Percentiles rank a stretch among this genome's conserved stretches.
Evolutionary conservation across 1,140 invertebrate species (phyloP).

Genomic region (Akabosia matsudoensis): DNA sequence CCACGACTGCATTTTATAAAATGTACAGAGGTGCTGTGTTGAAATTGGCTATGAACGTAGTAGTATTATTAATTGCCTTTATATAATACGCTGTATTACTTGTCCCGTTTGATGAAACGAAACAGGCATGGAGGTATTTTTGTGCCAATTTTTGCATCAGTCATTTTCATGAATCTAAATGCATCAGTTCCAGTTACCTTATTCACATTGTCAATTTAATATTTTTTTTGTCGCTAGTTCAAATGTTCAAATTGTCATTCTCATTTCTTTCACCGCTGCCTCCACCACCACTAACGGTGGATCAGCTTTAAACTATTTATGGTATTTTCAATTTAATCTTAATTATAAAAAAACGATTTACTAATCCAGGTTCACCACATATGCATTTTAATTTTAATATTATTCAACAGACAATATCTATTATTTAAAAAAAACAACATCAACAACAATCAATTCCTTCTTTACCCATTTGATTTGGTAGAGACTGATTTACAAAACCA

Average conservation of each 20-base stretch:
- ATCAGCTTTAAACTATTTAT: neutral
- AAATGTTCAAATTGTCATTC: slow-evolving; percentile 5
- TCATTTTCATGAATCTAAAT: neutral
- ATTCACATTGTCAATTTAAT: neutral
- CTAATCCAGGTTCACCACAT: slow-evolving; percentile 4
- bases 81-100: neutral
- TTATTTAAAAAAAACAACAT: slow-evolving; percentile 1
- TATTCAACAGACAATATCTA: neutral
- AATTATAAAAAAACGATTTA: neutral
- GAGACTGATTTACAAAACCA: too few species aligned
- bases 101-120: neutral
- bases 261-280: neutral
- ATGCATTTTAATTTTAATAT: neutral
- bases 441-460: neutral
- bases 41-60: neutral
- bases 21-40: neutral
- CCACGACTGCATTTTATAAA: neutral
- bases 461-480: neutral
- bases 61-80: neutral
- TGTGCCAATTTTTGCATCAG: neutral
- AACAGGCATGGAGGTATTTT: neutral
- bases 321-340: neutral
- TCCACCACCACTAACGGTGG: too few species aligned
- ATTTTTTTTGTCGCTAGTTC: neutral
- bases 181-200: slow-evolving; percentile 16